A percentile compares a stretch with the other conserved stretches of the same genome.
phyloP scores from a whole-genome alignment of 2,113 vertebrate genomes.

The Datnioides undecimradiatus region DNA sequence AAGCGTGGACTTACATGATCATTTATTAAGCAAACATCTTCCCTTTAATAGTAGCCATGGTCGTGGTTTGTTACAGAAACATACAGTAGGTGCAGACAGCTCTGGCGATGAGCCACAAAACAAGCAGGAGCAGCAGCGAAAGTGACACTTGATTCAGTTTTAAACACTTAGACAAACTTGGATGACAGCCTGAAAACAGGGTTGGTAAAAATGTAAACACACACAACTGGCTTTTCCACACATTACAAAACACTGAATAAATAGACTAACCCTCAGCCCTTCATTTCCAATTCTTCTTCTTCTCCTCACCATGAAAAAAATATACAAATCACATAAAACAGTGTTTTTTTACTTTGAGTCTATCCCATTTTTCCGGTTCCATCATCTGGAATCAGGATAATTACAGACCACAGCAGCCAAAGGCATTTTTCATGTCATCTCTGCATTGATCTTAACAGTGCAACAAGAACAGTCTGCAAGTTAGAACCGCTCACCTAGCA shows the following conservation, averaged over 20 bases:
- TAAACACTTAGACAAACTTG: not conserved
- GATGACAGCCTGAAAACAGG: not conserved
- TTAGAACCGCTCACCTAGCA: not conserved
- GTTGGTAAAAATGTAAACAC: not conserved
- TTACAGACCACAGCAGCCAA: not conserved
- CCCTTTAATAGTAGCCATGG: slow-evolving; percentile 39
- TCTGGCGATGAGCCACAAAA: not conserved
- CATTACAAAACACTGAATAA: not conserved
- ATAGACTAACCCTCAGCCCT: not conserved
- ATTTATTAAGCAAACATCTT: slow-evolving; percentile 60
- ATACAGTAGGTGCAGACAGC: not conserved
- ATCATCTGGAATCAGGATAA: not conserved
- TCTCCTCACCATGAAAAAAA: not conserved
- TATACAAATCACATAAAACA: not conserved
- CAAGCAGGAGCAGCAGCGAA: not conserved
- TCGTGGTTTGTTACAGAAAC: slow-evolving; percentile 15
- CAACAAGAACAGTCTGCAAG: not conserved
- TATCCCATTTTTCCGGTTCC: not conserved
- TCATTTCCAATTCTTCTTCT: not conserved
- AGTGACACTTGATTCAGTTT: too few relatives aligned
- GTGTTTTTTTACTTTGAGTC: not conserved
- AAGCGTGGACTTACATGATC: not conserved
- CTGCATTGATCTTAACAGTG: not conserved
- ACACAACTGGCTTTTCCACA: not conserved
- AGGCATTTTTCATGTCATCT: not conserved